Evolutionary conservation across 2,888 invertebrate genomes (phyloP).

Genomic region (Eupithecia subumbrata): DNA sequence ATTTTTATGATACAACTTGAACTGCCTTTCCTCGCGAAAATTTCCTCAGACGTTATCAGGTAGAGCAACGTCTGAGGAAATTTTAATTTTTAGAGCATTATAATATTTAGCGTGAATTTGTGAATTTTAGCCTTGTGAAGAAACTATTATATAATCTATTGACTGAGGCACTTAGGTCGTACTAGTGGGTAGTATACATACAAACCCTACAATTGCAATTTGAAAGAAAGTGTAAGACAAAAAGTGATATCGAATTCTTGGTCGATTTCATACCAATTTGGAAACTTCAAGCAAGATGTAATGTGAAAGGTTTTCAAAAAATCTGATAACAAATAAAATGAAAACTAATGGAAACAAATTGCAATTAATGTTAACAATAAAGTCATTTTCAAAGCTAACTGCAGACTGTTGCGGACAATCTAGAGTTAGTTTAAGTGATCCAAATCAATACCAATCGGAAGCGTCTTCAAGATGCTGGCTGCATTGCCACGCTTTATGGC

Average conservation of each 20-base stretch:
- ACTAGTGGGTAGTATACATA: too few relatives aligned
- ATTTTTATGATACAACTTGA: constrained; percentile 15
- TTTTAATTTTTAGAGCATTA: too few relatives aligned
- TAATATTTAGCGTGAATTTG: too few relatives aligned
- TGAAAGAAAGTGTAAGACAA: background rate
- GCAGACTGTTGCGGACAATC: background rate
- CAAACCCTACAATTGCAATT: background rate
- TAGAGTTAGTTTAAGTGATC: background rate
- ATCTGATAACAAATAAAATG: too few relatives aligned
- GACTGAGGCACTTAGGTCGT: background rate
- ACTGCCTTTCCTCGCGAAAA: background rate
- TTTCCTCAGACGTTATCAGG: too few relatives aligned
- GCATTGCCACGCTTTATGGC: background rate
- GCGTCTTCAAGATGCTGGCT: background rate
- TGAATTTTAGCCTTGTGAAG: background rate
- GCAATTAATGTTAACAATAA: too few relatives aligned
- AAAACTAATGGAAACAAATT: too few relatives aligned
- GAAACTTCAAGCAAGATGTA: background rate
- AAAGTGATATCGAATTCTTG: background rate
- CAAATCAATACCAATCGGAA: background rate
- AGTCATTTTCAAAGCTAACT: background rate
- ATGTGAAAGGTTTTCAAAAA: background rate
- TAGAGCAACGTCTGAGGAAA: background rate
- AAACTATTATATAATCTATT: background rate
- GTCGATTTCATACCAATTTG: background rate